Evolutionary conservation across 1,140 invertebrate species (phyloP), one percentile per base, ranked within the genome.

Genomic region (Neodiprion lecontei): DNA sequence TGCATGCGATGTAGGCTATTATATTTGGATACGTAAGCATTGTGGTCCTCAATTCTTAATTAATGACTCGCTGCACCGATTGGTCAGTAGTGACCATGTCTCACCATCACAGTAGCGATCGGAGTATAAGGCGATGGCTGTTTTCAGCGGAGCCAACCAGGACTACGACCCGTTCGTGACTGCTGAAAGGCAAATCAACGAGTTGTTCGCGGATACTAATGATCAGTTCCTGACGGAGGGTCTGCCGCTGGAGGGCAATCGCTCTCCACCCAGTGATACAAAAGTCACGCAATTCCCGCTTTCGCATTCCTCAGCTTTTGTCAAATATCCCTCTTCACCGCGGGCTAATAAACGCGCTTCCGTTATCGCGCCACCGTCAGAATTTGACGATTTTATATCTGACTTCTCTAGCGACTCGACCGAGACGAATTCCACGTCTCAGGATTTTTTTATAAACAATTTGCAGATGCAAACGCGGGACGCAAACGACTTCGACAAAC

Each of bases 151-250:
- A 53, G 74, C 81, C 7, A 76, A 76, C 72, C 84, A 88, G 71
- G 87, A 88, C 23, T 94, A 94, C 84, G 91, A 94, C 84, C 93
- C 93, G 50, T 94, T 92, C 84, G 81, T 91, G 48, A 88, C 90
- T 74, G 93, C 93, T 3, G 92, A 93, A 79, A 89, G 90, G n/a
- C 93, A 94, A 84, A 89, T 94, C 80, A 90, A 92, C 83, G 92
- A 94, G 77, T 87, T 93, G 10, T 88, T 92, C 73, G 89, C 86
- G 53, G 86, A 87, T 69, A 84, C 83, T 53, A 85, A 82, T 75
- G 86, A 87, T 65, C 77, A 80, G 70, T 86, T 82, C 9, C 47
- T 73, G 53, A 61, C 53, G 53, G 53, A 61, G 48, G 66, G 14
- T 76, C 69, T n/a, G 14, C 48, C 40, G 28, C 21, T 12, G 67